These are phyloP conservation scores for Tachysurus vachellii DNA, from an alignment of 2,113 vertebrate genomes.

Conservation along the genomic window DNA sequence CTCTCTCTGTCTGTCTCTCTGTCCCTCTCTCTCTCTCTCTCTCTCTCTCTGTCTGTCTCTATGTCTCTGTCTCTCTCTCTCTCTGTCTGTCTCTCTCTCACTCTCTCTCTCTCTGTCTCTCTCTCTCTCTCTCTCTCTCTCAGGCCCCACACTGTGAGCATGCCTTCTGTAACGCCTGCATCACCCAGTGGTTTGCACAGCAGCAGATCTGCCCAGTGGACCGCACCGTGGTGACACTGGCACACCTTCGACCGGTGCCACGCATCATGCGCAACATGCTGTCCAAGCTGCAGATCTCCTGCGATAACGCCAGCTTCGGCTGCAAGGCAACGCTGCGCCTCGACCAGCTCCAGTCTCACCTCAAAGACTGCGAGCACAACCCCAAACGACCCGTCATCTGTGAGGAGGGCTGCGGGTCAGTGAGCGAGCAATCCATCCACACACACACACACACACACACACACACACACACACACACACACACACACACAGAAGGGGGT, in stretches of 20 bases:
- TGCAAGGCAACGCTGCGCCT: constrained; percentile 90
- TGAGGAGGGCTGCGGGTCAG: constrained; percentile 95
- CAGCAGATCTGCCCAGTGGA: constrained; percentile 98
- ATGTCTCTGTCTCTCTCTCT: no score
- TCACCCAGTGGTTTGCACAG: constrained; percentile 98
- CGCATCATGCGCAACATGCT: constrained; percentile 99
- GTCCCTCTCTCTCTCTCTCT: no score
- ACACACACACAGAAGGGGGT: not conserved
- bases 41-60: no score
- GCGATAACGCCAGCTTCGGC: constrained; percentile 94
- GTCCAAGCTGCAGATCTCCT: constrained; percentile 95
- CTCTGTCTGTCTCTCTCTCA: no score
- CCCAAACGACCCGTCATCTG: constrained; percentile 95
- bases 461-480: not conserved
- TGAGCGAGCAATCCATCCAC: not conserved
- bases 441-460: no score
- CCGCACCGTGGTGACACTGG: constrained; percentile 95
- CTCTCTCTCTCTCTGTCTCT: no score
- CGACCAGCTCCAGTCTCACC: constrained; percentile 94
- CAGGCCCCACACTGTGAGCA: constrained; percentile 98
- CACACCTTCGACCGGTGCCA: constrained; percentile 94
- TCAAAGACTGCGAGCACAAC: constrained; percentile 97
- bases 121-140: no score
- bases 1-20: no score
- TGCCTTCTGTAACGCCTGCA: constrained; percentile 99